phyloP scores from a whole-genome alignment of 2,888 invertebrate genomes.

The Coenonympha arcania region DNA sequence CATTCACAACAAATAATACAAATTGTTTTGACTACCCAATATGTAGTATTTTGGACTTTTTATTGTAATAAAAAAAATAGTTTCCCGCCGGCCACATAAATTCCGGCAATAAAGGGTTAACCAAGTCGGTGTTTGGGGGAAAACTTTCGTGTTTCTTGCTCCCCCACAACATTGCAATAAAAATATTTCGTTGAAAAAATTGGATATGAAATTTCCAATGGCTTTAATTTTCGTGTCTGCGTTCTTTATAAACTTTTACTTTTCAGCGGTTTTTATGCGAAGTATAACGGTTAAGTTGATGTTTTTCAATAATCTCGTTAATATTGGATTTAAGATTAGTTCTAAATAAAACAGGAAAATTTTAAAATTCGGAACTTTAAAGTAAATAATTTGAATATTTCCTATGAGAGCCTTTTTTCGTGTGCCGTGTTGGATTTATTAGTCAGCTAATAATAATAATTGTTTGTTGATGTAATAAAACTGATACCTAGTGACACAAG shows the following conservation, averaged over 20 bases:
- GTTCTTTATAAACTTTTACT: background rate
- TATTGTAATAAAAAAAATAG: conserved; percentile 11
- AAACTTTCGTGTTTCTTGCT: background rate
- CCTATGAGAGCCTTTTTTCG: no score
- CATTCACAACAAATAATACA: background rate
- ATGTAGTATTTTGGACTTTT: background rate
- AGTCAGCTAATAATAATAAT: no score
- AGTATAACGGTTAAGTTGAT: no score
- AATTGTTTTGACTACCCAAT: conserved; percentile 4
- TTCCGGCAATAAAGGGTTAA: background rate
- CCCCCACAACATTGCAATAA: background rate
- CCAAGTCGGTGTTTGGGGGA: background rate
- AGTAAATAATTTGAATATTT: no score
- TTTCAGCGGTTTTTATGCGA: background rate
- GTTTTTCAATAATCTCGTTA: no score
- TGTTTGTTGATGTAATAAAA: no score
- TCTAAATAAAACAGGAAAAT: no score
- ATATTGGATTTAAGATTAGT: no score
- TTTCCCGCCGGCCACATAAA: conserved; percentile 15
- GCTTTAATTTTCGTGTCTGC: no score
- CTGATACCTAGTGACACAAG: no score
- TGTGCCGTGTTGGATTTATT: no score
- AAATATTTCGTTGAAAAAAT: background rate
- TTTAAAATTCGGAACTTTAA: no score
- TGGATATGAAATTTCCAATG: background rate